A percentile compares a stretch with the other conserved stretches of the same genome.
Conservation (phyloP, 2,888 invertebrate species). For the Apodemia hepburni region DNA sequence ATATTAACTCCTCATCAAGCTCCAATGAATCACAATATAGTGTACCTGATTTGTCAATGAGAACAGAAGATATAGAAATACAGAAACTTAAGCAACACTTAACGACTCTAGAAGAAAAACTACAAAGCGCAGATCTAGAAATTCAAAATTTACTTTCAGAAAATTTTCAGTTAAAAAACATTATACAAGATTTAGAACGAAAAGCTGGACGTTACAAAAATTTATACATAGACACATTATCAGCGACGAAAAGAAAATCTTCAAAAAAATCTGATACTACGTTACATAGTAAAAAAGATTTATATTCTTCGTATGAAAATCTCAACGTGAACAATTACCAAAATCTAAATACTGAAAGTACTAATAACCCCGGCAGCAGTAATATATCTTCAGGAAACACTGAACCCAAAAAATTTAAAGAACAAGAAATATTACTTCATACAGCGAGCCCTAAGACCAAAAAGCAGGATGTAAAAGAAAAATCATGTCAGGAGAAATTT, state of each 20-base stretch:
- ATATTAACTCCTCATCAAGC: background rate
- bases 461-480: background rate
- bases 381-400: too few relatives aligned
- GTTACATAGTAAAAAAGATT: too few relatives aligned
- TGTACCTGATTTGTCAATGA: background rate
- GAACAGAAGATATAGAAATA: background rate
- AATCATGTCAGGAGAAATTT: too few relatives aligned
- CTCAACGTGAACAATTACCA: background rate
- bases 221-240: background rate
- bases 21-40: background rate
- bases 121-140: background rate
- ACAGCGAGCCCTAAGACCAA: background rate
- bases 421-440: too few relatives aligned
- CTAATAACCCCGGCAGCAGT: too few relatives aligned
- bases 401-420: too few relatives aligned
- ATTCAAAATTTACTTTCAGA: background rate
- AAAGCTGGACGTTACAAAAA: background rate
- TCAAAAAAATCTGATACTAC: background rate
- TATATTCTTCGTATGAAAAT: background rate
- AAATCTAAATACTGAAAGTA: too few relatives aligned
- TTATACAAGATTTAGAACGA: background rate
- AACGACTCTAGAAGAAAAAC: background rate
- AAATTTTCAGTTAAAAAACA: background rate
- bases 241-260: background rate
- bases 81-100: background rate